Evolutionary conservation across 2,797 vertebrate genomes (phyloP).

Genomic region (Cyprinella venusta): DNA sequence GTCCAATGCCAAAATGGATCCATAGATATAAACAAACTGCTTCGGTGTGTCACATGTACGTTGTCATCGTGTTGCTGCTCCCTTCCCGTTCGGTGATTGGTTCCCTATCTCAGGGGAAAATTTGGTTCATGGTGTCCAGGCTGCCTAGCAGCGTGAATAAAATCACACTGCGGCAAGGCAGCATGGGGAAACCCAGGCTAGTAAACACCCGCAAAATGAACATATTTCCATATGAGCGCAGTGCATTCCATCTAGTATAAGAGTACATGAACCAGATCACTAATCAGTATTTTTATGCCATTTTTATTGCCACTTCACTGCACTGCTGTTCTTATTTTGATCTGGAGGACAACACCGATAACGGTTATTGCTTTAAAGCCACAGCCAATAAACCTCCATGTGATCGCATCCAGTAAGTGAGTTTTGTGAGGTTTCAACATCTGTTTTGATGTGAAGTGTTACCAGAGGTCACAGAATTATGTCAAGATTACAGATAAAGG

Average conservation of each 20-base stretch:
- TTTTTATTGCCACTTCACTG: slow-evolving; percentile 8
- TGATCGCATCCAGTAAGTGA: neutral
- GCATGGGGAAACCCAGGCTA: too few relatives aligned
- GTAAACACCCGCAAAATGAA: neutral
- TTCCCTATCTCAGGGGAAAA: too few relatives aligned
- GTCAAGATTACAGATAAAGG: slow-evolving; percentile 20
- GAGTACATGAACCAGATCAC: neutral
- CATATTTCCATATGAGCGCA: neutral
- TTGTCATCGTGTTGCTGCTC: too few relatives aligned
- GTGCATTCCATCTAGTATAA: neutral
- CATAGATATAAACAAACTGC: too few relatives aligned
- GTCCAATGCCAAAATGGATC: too few relatives aligned
- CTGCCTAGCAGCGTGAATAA: too few relatives aligned
- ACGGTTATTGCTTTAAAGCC: slow-evolving; percentile 6
- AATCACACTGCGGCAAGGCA: too few relatives aligned
- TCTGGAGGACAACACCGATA: neutral
- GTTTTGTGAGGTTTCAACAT: neutral
- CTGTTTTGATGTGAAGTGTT: neutral
- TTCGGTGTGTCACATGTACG: too few relatives aligned
- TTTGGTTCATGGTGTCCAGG: too few relatives aligned
- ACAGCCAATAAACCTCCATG: neutral
- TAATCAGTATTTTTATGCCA: neutral
- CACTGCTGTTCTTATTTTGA: neutral
- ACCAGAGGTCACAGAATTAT: neutral
- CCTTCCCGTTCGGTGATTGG: too few relatives aligned